phyloP scores from a whole-genome alignment of 2,113 vertebrate genomes.

The Nothocercus julius region DNA sequence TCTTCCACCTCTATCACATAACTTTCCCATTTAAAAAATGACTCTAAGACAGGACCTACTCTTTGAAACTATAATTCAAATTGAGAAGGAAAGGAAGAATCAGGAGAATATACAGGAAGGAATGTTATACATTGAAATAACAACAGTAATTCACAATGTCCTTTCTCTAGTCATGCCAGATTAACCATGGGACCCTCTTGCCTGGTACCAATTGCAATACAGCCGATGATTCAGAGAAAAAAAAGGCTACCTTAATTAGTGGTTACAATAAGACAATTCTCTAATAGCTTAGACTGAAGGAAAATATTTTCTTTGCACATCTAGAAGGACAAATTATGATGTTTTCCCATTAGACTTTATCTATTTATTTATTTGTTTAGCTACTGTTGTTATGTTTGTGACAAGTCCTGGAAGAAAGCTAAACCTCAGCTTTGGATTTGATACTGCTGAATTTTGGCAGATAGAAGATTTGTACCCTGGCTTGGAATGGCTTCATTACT shows the following conservation, averaged over 20 bases:
- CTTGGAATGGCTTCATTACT: neutral
- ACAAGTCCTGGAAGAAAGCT: neutral
- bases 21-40: neutral
- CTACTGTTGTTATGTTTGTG: neutral
- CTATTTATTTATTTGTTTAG: slow-evolving; percentile 11
- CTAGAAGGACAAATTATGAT: neutral
- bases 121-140: neutral
- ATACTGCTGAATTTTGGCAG: neutral
- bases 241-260: slow-evolving; percentile 21
- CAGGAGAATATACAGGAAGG: neutral
- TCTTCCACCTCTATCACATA: neutral
- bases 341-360: slow-evolving; percentile 1
- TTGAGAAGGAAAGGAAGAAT: neutral
- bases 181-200: slow-evolving; percentile 10
- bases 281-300: slow-evolving; percentile 18
- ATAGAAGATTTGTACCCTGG: neutral
- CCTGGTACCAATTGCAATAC: slow-evolving; percentile 9
- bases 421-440: neutral
- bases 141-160: neutral
- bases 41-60: neutral
- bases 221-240: slow-evolving; percentile 39
- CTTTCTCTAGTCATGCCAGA: neutral
- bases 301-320: slow-evolving; percentile 9
- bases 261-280: slow-evolving; percentile 43
- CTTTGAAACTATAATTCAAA: neutral